Conservation (phyloP, 2,888 invertebrate genomes). For the Yponomeuta sedellus region DNA sequence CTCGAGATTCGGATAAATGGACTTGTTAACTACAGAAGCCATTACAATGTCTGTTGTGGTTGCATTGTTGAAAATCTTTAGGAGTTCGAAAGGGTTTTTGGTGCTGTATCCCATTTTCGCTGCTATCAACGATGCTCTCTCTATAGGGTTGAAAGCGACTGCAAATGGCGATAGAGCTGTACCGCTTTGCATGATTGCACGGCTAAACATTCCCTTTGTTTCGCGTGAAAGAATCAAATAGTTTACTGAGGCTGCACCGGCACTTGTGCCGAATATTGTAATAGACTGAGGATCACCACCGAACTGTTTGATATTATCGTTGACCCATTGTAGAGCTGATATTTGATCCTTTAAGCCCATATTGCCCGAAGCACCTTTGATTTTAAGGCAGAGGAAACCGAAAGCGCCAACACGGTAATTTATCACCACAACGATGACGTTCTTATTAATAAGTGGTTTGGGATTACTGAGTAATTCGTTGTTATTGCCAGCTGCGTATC, state of each 20-base stretch:
- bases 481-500: slow-evolving; percentile 19
- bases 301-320: slow-evolving; percentile 22
- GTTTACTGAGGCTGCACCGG: slow-evolving; percentile 23
- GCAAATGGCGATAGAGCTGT: slow-evolving; percentile 24
- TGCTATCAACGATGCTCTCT: slow-evolving; percentile 21
- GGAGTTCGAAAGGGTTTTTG: slow-evolving; percentile 23
- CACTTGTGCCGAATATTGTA: slow-evolving; percentile 24
- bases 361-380: slow-evolving; percentile 26
- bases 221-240: slow-evolving; percentile 22
- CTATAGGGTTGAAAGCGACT: slow-evolving; percentile 20
- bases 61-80: slow-evolving; percentile 22
- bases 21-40: slow-evolving; percentile 18
- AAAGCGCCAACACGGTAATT: slow-evolving; percentile 25
- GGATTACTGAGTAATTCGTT: slow-evolving; percentile 22
- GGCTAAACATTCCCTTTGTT: slow-evolving; percentile 22
- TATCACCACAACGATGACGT: slow-evolving; percentile 23
- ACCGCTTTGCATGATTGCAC: slow-evolving; percentile 25
- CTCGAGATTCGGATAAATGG: neutral
- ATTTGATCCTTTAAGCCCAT: slow-evolving; percentile 24
- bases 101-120: slow-evolving; percentile 23
- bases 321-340: slow-evolving; percentile 23
- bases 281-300: slow-evolving; percentile 23
- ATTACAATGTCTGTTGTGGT: slow-evolving; percentile 21
- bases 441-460: slow-evolving; percentile 21
- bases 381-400: slow-evolving; percentile 24